Evolutionary conservation across 2,113 vertebrate species (phyloP).

Genomic region (Oryzias celebensis): DNA sequence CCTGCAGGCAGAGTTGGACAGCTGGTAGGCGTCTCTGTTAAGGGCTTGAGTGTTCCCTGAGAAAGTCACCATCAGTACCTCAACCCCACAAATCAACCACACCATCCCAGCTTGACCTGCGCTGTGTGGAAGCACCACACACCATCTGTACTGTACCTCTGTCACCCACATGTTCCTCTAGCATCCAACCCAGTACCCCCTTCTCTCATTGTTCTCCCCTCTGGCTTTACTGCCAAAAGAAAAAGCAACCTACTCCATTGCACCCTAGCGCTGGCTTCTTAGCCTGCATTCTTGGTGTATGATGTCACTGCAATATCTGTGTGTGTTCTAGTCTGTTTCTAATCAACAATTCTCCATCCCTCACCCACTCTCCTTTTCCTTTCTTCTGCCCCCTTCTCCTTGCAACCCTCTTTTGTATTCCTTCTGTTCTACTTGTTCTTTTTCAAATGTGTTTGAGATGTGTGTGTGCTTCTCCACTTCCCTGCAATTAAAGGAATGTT

Average conservation of each 20-base stretch:
- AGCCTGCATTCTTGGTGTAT: conserved; percentile 73
- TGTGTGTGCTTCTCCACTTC: too few species aligned
- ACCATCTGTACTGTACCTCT: conserved; percentile 18
- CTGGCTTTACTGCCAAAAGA: conserved; percentile 40
- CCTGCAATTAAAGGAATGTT: too few species aligned
- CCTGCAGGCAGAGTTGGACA: conserved; percentile 91
- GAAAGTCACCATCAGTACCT: conserved; percentile 83
- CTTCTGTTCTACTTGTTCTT: conserved; percentile 40
- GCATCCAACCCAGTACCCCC: conserved; percentile 32
- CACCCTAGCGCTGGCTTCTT: conserved; percentile 71
- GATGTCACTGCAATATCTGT: conserved; percentile 76
- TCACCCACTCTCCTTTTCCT: conserved; percentile 49
- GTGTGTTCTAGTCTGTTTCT: conserved; percentile 78
- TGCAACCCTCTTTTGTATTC: conserved; percentile 42
- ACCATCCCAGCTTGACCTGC: conserved; percentile 38
- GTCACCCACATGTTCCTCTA: conserved; percentile 32
- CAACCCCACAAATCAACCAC: too few species aligned
- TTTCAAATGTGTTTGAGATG: conserved; percentile 4
- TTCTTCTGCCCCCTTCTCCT: conserved; percentile 53
- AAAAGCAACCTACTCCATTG: conserved; percentile 63
- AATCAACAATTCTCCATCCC: conserved; percentile 72
- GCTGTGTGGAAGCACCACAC: conserved; percentile 1
- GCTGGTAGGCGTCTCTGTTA: conserved; percentile 94
- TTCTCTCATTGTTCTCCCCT: conserved; percentile 45
- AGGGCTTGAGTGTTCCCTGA: conserved; percentile 91